Evolutionary conservation across 2,888 invertebrate species (phyloP), one percentile per base, ranked within the genome.

Genomic region (Hypena proboscidalis): DNA sequence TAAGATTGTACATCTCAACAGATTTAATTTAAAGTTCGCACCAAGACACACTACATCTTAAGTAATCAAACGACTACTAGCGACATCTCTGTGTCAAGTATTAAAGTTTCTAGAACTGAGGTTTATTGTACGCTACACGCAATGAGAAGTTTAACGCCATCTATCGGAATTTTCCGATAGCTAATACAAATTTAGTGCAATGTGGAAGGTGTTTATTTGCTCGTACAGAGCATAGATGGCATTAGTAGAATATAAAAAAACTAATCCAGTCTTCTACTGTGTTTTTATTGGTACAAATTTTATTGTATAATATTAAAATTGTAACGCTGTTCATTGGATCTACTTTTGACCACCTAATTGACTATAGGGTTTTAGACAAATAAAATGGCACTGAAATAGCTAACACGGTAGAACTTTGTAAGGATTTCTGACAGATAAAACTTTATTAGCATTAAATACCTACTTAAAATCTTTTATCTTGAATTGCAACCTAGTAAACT

Each of bases 161-260:
- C 80, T 80, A 31, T 36, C 34, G 55, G 45, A 59, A 38, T 71
- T 74, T 74, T 60, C 62, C 49, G 7, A 35, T 42, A 63, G 7
- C 36, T 41, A 27, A 30, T 45, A 37, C 10, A 49, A 61, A 53
- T 19, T 10, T 7, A 11, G 4, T 8, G 7, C 7, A 15, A 1
- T 1, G 7, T 4, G 35, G 1, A 26, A 23, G 21, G 20, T 5
- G 3, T 17, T n/a, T 17, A 30, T 17, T 34, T 10, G 27, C 17
- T 26, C 2, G 7, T 2, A 3, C 0, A 1, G 5, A 7, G 4
- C 14, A 26, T 41, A 62, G 62, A 54, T 53, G 63, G 51, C 49
- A 30, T 19, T 8, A 17, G 9, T 5, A 5, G 1, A 11, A 20
- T 4, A 9, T 15, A 26, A 21, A 5, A 6, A 21, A 5, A 7